Percentiles rank a stretch among this genome's conserved stretches.
phyloP scores from a whole-genome alignment of 2,888 invertebrate genomes.

The Arge pagana region DNA sequence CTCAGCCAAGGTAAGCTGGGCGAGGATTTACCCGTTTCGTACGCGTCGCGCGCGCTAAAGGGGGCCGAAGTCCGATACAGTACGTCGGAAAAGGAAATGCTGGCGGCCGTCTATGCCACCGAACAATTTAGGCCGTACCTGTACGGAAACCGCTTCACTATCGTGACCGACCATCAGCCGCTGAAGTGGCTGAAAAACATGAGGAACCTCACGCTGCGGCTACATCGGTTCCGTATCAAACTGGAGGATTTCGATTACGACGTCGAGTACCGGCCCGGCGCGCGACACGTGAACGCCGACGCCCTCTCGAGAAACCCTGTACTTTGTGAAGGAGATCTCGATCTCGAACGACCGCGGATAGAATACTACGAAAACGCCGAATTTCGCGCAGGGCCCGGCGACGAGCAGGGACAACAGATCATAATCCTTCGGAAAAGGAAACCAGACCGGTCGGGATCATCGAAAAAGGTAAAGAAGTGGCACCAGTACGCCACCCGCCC shows the following conservation, averaged over 20 bases:
- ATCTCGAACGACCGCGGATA: no score
- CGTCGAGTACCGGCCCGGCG: background rate
- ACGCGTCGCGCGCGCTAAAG: background rate
- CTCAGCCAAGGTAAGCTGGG: background rate
- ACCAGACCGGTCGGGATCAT: no score
- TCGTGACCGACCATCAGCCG: slow-evolving; percentile 1
- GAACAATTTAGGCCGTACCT: background rate
- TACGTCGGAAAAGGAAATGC: background rate
- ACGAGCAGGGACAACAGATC: no score
- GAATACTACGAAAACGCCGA: no score
- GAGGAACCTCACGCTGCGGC: background rate
- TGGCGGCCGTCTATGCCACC: background rate
- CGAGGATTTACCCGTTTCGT: background rate
- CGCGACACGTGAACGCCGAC: background rate
- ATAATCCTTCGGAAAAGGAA: no score
- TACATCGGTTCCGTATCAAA: background rate
- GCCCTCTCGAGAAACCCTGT: background rate
- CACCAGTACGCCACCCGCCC: no score
- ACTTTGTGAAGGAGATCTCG: no score
- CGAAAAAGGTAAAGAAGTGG: no score
- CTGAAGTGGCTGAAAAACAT: background rate
- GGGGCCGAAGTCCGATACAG: background rate
- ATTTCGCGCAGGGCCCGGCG: no score
- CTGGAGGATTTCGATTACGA: background rate
- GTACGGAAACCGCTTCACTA: background rate